Conservation (phyloP, 2,113 vertebrate genomes). For the Litocranius walleri region DNA sequence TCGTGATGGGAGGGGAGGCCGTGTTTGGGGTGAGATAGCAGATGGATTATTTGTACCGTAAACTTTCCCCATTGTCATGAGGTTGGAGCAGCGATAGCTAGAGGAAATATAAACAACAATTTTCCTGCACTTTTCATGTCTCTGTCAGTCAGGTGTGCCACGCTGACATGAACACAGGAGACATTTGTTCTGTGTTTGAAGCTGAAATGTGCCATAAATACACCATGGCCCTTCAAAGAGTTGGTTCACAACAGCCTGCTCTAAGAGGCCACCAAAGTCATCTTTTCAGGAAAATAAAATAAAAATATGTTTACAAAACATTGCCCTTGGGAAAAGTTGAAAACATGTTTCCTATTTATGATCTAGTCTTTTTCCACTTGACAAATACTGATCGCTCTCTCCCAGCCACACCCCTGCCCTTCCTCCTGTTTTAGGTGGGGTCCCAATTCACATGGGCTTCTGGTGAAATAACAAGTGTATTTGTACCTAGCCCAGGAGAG, state of each 20-base stretch:
- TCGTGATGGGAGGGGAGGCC: not conserved
- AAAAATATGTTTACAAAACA: constrained; percentile 53
- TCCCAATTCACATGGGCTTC: constrained; percentile 54
- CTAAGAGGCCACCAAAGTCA: constrained; percentile 27
- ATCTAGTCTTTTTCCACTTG: constrained; percentile 69
- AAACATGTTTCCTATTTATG: constrained; percentile 60
- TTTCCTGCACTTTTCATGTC: constrained; percentile 63
- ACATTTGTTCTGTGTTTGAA: constrained; percentile 31
- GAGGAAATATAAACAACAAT: constrained; percentile 78
- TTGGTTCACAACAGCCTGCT: not conserved
- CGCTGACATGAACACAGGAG: not conserved
- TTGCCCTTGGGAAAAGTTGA: not conserved
- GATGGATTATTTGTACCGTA: constrained; percentile 39
- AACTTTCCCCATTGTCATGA: constrained; percentile 49
- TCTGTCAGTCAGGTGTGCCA: not conserved
- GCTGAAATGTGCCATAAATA: constrained; percentile 30
- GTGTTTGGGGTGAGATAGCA: constrained; percentile 48
- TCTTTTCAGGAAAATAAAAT: constrained; percentile 53
- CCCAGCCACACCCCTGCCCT: constrained; percentile 31
- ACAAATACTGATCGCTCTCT: constrained; percentile 28
- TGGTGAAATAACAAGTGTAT: constrained; percentile 54
- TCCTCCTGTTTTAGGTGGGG: constrained; percentile 65
- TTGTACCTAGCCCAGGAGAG: not conserved
- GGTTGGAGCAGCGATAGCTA: constrained; percentile 17
- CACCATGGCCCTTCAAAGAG: constrained; percentile 51